Evolutionary conservation across 2,888 invertebrate species (phyloP).

Genomic region (Hyppa rectilinea): DNA sequence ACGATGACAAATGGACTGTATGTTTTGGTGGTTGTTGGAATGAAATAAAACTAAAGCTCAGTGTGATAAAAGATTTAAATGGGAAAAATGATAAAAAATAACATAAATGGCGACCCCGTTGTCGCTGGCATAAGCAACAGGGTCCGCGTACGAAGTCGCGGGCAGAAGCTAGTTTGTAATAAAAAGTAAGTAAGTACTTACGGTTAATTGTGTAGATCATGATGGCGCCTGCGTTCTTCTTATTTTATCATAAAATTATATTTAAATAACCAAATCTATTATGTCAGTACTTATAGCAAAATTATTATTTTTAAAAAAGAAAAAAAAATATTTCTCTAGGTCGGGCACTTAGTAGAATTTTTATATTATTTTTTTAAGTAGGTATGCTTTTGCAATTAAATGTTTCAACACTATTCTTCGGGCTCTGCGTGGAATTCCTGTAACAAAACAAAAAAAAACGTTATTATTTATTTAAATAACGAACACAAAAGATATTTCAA

Average conservation of each 20-base stretch:
- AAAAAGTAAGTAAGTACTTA: conserved; percentile 53
- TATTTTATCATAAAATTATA: conserved; percentile 4
- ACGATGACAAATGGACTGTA: too few relatives aligned
- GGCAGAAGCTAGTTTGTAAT: too few relatives aligned
- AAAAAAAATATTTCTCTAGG: conserved; percentile 3
- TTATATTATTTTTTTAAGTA: conserved; percentile 22
- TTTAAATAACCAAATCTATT: background rate
- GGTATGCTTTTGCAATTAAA: conserved; percentile 1
- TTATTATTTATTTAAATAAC: background rate
- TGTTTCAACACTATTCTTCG: conserved; percentile 7
- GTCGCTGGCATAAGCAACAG: too few relatives aligned
- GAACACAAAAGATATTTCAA: background rate
- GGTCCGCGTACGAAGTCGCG: too few relatives aligned
- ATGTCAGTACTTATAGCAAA: background rate
- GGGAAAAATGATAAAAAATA: too few relatives aligned
- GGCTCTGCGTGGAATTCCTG: conserved; percentile 39
- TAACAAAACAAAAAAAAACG: conserved; percentile 46
- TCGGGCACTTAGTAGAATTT: conserved; percentile 14
- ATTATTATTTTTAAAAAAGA: background rate
- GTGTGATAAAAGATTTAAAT: too few relatives aligned
- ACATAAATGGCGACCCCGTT: too few relatives aligned
- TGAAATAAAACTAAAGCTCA: too few relatives aligned
- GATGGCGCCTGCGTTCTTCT: conserved; percentile 20
- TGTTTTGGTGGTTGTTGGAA: too few relatives aligned
- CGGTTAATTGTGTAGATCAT: conserved; percentile 61